Evolutionary conservation across 1,140 invertebrate genomes (phyloP), one percentile per base, ranked within the genome.

Genomic region (Centruroides vittatus): DNA sequence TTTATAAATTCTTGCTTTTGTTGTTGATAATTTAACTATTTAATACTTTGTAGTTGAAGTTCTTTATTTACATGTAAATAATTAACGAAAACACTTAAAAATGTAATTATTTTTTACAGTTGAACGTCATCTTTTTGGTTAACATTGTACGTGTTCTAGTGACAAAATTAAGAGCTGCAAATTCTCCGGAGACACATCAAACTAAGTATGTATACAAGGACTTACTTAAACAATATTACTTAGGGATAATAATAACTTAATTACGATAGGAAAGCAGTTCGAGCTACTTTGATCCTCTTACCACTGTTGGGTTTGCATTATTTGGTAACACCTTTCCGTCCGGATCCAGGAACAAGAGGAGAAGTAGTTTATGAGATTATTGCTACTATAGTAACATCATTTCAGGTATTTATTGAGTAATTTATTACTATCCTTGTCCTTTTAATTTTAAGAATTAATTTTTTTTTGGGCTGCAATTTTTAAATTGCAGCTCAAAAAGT

Each of bases 111-210:
- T 57, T 67, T 70, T 36, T 23, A 6, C 66, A 77, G 67, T 77
- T 93, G 41, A 96, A 95, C 75, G 75, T 94, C 34, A 76, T 88
- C 58, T 96, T 97, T 74, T 81, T 97, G 47, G 86, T 88, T 73
- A 96, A 95, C 76, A 96, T 97, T 68, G 85, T 96, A 54, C 80
- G 91, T 59, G 89, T 96, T 5, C 79, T 96, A 13, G 81, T 93
- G 47, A 84, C 86, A 5, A 96, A 96, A 73, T 75, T 95, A 57
- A 79, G 86, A 68, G 84, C 83, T 67, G 71, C 76, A 23, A 73
- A 72, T 66, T 72, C 71, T 12, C 73, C 74, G n/a, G 75, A 77
- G 55, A 71, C 73, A 0, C 68, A 71, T 49, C 73, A 76, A 62
- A 74, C 72, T 46, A 73, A 68, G 75, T 76, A 59, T 34, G n/a